phyloP scores from a whole-genome alignment of 2,113 vertebrate species.

The Narcine bancroftii region DNA sequence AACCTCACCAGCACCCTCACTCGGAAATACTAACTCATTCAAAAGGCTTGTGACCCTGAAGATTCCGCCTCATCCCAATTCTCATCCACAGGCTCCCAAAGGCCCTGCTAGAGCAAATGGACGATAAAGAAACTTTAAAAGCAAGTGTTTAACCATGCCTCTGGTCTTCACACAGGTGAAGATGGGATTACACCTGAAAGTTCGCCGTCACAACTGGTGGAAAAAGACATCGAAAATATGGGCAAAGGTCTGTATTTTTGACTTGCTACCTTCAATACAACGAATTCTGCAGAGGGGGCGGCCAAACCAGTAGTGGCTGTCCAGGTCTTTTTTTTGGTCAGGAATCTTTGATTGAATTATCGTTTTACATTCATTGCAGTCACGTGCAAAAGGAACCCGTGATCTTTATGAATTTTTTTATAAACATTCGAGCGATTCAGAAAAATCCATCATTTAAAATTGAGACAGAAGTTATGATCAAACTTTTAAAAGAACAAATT shows the following conservation, averaged over 20 bases:
- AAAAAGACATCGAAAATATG: constrained; percentile 84
- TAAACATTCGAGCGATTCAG: neutral
- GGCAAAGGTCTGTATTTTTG: constrained; percentile 72
- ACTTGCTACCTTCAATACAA: neutral
- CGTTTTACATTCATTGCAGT: neutral
- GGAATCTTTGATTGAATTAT: no score
- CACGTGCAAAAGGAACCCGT: neutral
- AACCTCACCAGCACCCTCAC: no score
- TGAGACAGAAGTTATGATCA: neutral
- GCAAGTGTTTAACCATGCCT: neutral
- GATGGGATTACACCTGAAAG: constrained; percentile 70
- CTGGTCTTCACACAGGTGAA: constrained; percentile 57
- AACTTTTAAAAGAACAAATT: neutral
- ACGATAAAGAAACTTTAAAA: neutral
- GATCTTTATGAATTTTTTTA: neutral
- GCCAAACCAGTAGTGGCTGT: neutral
- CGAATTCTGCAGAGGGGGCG: neutral
- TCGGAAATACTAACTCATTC: no score
- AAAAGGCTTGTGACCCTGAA: neutral
- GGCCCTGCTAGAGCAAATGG: neutral
- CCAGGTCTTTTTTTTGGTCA: neutral
- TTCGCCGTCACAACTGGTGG: constrained; percentile 63
- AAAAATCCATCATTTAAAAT: neutral
- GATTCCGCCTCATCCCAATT: neutral
- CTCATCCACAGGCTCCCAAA: neutral